Evolutionary conservation across 1,140 invertebrate species (phyloP), one percentile per base, ranked within the genome.

Genomic region (Drosophila pectinifera): DNA sequence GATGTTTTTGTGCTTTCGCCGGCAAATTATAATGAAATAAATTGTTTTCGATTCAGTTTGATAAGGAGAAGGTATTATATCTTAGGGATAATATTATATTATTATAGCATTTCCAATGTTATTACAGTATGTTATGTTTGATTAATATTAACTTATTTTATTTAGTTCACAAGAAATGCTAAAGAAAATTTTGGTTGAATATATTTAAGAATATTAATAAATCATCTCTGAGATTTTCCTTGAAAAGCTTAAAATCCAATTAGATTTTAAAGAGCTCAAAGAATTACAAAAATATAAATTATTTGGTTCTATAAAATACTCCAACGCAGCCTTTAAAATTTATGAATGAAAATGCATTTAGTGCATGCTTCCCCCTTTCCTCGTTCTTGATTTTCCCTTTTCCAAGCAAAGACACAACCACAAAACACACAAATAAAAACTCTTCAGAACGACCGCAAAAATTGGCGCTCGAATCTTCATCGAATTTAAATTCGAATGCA

Each of bases 401-500:
- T 55, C 41, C 42, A 34, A 38, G 34, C 16, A 42, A 16, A 49
- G 18, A 36, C 54, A 53, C 39, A 34, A 56, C 38, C 57, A 43
- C 22, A 68, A 54, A 43, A 24, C 39, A 67, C 57, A 73, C 51
- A 56, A 65, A 73, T 42, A 54, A 67, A 62, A 51, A 42, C 61
- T 64, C 45, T 53, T 68, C 16, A 68, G 36, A 38, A 68, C 13
- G 55, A 70, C 74, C 61, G 56, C 74, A 65, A 86, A 86, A 86
- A 81, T 86, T 86, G 76, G 82, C 82, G 82, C 68, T 81, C 70
- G 48, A 70, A 64, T 79, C 51, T 75, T 48, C 73, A 62, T 58
- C 74, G 42, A 74, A 86, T 67, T 63, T 73, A 57, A 85, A 77
- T 82, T 73, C 65, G 65, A 78, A 79, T 86, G 78, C 83, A 88